Base-by-base conservation (phyloP, 2,888 invertebrate species). In the Dryadula phaetusa region DNA sequence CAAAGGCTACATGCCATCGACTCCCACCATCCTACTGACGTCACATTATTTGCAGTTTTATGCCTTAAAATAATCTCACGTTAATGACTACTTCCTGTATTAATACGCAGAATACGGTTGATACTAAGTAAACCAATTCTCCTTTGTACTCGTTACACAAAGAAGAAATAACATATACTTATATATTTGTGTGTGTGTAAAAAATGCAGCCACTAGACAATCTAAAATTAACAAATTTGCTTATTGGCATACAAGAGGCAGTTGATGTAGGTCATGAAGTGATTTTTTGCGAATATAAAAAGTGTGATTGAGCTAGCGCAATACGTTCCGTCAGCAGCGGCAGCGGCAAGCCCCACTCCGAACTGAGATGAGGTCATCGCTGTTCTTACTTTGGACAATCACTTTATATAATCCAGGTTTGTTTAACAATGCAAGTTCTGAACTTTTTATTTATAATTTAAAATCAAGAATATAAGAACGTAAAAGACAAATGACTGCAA, bases 181-280 rank as follows among this genome's bases (percentile, higher is more conserved):
- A 14, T n/a, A 16, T 28, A 8, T 52, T 8, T 10, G 16, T 52
- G 28, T 47, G 1, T 4, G 16, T 32, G 32, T 20, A 18, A 37
- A 16, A 34, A 64, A 37, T 47, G 16, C 34, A 58, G 20, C 40
- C 18, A 18, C 8, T 8, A 49, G 44, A 40, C 28, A 16, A 34
- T 47, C 18, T 60, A 66, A 70, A 63, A 54, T 34, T 52, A 40
- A 28, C 47, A 56, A 28, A 46, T 63, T 64, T 44, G 25, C 60
- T 44, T 63, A 54, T 70, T 70, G 69, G 64, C 69, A 54, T 67
- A 53, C 68, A 65, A 65, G 53, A 65, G 64, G 69, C 76, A 72
- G 79, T 91, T 92, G 90, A 83, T 87, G 89, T 88, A 92, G 92
- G 92, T 92, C 91, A 86, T 79, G 86, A 78, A 74, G 72, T 74